Percentiles rank a stretch among this genome's conserved stretches.
phyloP scores from a whole-genome alignment of 2,888 invertebrate species.

The Cistogaster globosa region DNA sequence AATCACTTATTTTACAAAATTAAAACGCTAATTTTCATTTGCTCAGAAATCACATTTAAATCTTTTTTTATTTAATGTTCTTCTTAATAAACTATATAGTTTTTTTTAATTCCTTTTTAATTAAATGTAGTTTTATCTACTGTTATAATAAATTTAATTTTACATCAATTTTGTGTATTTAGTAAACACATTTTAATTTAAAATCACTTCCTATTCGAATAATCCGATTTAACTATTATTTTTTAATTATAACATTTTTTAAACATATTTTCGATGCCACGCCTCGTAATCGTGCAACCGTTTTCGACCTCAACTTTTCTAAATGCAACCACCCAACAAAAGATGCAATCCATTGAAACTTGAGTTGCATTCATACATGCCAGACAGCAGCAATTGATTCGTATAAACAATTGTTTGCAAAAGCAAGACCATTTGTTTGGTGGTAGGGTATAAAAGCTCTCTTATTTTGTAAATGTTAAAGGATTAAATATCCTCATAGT shows the following conservation, averaged over 20 bases:
- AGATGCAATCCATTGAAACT: conserved; percentile 26
- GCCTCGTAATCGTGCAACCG: conserved; percentile 3
- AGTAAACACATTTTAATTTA: background rate
- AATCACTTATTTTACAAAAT: too few species aligned
- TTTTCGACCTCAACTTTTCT: background rate
- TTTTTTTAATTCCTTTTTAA: too few species aligned
- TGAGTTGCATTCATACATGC: conserved; percentile 42
- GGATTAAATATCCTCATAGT: too few species aligned
- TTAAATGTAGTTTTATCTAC: too few species aligned
- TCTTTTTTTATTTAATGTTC: too few species aligned
- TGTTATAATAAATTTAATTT: background rate
- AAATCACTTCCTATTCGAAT: background rate
- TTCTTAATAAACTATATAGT: too few species aligned
- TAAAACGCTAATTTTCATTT: too few species aligned
- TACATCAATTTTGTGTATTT: background rate
- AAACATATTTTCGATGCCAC: background rate
- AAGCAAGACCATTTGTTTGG: conserved; percentile 52
- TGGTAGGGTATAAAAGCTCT: background rate
- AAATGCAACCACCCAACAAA: background rate
- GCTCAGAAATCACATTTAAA: too few species aligned
- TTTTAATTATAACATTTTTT: background rate
- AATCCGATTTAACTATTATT: background rate
- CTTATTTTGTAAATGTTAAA: background rate
- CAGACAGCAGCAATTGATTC: background rate
- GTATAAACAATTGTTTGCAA: conserved; percentile 10